A percentile compares a stretch with the other conserved stretches of the same genome.
Conservation (phyloP, 2,113 vertebrate genomes). For the Heterocephalus glaber region DNA sequence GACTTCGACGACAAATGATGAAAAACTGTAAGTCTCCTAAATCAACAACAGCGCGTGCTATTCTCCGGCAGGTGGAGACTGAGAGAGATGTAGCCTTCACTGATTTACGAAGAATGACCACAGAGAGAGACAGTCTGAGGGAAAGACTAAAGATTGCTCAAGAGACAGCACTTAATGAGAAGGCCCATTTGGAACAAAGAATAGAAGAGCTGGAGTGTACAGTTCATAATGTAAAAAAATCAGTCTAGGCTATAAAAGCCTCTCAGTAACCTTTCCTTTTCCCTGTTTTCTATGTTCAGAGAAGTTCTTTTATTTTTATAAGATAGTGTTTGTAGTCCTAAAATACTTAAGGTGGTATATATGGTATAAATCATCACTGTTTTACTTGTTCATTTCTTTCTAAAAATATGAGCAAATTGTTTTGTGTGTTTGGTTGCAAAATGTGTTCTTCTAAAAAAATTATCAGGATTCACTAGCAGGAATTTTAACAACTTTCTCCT, state of each 20-base stretch:
- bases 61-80: constrained; percentile 84
- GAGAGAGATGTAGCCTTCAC: constrained; percentile 86
- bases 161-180: constrained; percentile 88
- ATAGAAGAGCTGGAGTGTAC: constrained; percentile 88
- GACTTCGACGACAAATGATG: constrained; percentile 84
- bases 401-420: constrained; percentile 43
- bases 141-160: constrained; percentile 89
- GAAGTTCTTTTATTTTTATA: constrained; percentile 38
- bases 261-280: background rate
- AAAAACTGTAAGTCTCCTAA: constrained; percentile 82
- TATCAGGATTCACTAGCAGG: background rate
- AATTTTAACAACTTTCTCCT: constrained; percentile 39
- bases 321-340: constrained; percentile 22
- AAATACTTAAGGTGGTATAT: background rate
- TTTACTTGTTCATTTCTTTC: constrained; percentile 52
- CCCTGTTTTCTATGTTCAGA: constrained; percentile 22
- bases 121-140: constrained; percentile 87
- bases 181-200: constrained; percentile 88
- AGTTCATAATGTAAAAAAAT: constrained; percentile 85
- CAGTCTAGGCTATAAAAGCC: constrained; percentile 16
- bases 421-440: constrained; percentile 51
- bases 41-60: constrained; percentile 82
- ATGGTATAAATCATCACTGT: background rate
- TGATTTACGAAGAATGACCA: constrained; percentile 87
- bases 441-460: background rate